Percentiles rank a stretch among this genome's conserved stretches.
phyloP scores from a whole-genome alignment of 2,888 invertebrate genomes.

The Microplitis manilae region DNA sequence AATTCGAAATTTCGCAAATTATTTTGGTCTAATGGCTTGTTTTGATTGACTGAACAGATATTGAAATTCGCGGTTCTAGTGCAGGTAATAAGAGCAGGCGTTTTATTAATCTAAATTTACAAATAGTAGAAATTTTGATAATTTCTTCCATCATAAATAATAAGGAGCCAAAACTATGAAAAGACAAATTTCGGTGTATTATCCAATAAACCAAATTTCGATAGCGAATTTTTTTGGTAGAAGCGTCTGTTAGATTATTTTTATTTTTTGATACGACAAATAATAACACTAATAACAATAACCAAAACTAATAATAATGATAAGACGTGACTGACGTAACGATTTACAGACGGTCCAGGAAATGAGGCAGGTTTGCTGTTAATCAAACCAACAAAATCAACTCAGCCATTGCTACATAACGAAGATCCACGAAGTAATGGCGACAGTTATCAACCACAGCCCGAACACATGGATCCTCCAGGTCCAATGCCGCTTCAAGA shows the following conservation, averaged over 20 bases:
- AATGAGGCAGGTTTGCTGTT: slow-evolving; percentile 67
- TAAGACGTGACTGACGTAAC: slow-evolving; percentile 62
- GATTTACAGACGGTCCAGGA: slow-evolving; percentile 65
- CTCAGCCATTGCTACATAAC: background rate
- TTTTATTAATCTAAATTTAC: too few relatives aligned
- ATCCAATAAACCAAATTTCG: too few relatives aligned
- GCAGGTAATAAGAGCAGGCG: too few relatives aligned
- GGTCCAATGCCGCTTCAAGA: slow-evolving; percentile 43
- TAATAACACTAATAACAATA: slow-evolving; percentile 29
- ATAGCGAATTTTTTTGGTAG: too few relatives aligned
- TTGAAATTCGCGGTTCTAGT: too few relatives aligned
- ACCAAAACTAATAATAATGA: slow-evolving; percentile 25
- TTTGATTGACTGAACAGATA: too few relatives aligned
- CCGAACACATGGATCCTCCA: slow-evolving; percentile 23
- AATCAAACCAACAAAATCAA: slow-evolving; percentile 49
- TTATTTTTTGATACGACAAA: slow-evolving; percentile 22
- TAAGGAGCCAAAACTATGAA: too few relatives aligned
- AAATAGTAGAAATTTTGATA: too few relatives aligned
- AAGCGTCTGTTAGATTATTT: background rate
- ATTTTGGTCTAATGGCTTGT: too few relatives aligned
- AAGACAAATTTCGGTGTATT: too few relatives aligned
- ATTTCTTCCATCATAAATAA: too few relatives aligned
- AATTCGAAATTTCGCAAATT: too few relatives aligned
- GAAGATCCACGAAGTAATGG: slow-evolving; percentile 20
- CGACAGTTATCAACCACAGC: slow-evolving; percentile 30